Base-by-base conservation (phyloP, 2,888 invertebrate genomes). In the Acanthosoma haemorrhoidale region DNA sequence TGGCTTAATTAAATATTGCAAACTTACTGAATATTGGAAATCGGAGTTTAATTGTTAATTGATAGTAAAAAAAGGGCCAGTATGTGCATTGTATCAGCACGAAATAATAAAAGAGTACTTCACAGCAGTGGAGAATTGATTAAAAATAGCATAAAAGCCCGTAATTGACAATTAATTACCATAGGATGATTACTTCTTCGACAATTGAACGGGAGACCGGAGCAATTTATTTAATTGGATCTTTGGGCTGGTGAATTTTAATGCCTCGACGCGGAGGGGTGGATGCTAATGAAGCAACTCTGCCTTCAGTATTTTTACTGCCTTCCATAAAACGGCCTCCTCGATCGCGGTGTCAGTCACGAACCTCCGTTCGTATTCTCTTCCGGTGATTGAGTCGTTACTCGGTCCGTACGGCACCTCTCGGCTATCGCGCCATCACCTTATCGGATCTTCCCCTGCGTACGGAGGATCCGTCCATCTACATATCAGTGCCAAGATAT, bases 331-430 rank as follows among this genome's bases (percentile, higher is more conserved):
- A 51, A 25, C 13, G 25, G 51, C 18, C 51, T n/a, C n/a, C 51
- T 51, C 51, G 8, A 51, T 6, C n/a, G 13, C n/a, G 21, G 18
- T 4, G 43, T 2, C 25, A 13, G 51, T 51, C 51, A 51, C 51
- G 51, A 51, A n/a, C 51, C 25, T 6, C n/a, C 9, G 25, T 21
- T 21, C 21, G 29, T 25, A 25, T n/a, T 25, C 25, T 25, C 51
- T n/a, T 25, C 25, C 29, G 13, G n/a, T n/a, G 51, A 51, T 51
- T 51, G 51, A 51, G 51, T 51, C 51, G 51, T 51, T 51, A 51
- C 51, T 51, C 25, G 51, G 5, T 51, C 29, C 51, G 29, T 51
- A 25, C 51, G 29, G 25, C 51, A 25, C 25, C 25, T 29, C 51
- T 51, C 51, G 51, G 51, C 13, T 51, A 51, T 51, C 51, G 3